These are phyloP conservation scores for Copidosoma floridanum DNA, from an alignment of 1,140 invertebrate species.

Conservation along the genomic window DNA sequence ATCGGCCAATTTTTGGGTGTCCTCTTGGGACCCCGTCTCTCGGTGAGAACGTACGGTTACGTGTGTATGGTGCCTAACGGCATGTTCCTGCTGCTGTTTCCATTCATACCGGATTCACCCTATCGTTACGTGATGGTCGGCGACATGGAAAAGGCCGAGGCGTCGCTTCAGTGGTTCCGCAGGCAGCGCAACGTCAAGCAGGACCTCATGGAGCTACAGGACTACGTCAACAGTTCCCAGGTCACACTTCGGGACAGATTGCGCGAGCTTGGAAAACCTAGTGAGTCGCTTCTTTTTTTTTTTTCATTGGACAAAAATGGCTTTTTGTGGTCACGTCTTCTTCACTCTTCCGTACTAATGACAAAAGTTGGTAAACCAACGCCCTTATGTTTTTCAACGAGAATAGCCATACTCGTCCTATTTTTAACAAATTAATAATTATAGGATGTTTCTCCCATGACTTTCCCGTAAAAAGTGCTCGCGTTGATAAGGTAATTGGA, in stretches of 20 bases:
- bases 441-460: too few relatives aligned
- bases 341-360: background rate
- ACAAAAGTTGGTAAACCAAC: background rate
- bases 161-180: conserved; percentile 48
- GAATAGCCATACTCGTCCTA: too few relatives aligned
- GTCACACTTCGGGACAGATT: conserved; percentile 36
- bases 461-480: too few relatives aligned
- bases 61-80: conserved; percentile 47
- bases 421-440: too few relatives aligned
- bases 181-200: conserved; percentile 42
- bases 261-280: conserved; percentile 31
- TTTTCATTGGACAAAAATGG: background rate
- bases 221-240: conserved; percentile 40
- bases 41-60: conserved; percentile 47
- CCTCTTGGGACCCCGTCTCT: conserved; percentile 47
- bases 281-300: conserved; percentile 14
- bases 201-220: conserved; percentile 45
- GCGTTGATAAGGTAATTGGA: too few relatives aligned
- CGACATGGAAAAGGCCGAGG: conserved; percentile 43
- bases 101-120: conserved; percentile 60
- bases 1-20: conserved; percentile 50
- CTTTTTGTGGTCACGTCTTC: background rate
- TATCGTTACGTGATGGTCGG: conserved; percentile 44
- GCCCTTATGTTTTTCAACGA: background rate
- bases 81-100: conserved; percentile 53